Evolutionary conservation across 2,113 vertebrate genomes (phyloP).

Genomic region (Todiramphus saurophagus): DNA sequence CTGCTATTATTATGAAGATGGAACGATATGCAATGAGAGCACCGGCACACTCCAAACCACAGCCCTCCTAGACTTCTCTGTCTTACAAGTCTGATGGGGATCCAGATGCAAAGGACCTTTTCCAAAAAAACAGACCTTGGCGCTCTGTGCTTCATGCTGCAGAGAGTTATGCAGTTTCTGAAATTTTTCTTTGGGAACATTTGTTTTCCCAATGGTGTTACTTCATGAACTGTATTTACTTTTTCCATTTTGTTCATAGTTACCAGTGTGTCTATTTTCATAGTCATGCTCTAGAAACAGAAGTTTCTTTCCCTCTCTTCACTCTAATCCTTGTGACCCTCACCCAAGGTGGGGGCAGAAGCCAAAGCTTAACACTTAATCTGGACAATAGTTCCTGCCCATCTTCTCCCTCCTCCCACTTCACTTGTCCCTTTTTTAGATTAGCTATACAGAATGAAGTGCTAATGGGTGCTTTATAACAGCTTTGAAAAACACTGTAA

Average conservation of each 20-base stretch:
- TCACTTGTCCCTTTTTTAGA: constrained; percentile 34
- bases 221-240: constrained; percentile 58
- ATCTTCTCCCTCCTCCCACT: constrained; percentile 8
- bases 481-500: not conserved
- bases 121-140: constrained; percentile 64
- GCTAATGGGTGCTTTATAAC: not conserved
- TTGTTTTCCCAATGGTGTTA: constrained; percentile 68
- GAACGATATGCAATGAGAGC: constrained; percentile 43
- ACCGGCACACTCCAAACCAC: constrained; percentile 52
- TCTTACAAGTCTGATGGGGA: constrained; percentile 61
- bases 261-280: constrained; percentile 60
- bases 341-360: constrained; percentile 25
- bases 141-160: constrained; percentile 46
- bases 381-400: constrained; percentile 45
- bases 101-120: constrained; percentile 70
- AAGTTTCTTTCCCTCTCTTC: constrained; percentile 34
- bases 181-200: constrained; percentile 60
- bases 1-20: constrained; percentile 34
- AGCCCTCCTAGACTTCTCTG: constrained; percentile 46
- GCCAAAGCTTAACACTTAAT: constrained; percentile 60
- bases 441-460: constrained; percentile 9
- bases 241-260: constrained; percentile 67
- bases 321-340: constrained; percentile 49
- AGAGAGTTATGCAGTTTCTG: constrained; percentile 51
- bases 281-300: constrained; percentile 42